Conservation (phyloP, 1,140 invertebrate species). For the Dendroctonus ponderosae region DNA sequence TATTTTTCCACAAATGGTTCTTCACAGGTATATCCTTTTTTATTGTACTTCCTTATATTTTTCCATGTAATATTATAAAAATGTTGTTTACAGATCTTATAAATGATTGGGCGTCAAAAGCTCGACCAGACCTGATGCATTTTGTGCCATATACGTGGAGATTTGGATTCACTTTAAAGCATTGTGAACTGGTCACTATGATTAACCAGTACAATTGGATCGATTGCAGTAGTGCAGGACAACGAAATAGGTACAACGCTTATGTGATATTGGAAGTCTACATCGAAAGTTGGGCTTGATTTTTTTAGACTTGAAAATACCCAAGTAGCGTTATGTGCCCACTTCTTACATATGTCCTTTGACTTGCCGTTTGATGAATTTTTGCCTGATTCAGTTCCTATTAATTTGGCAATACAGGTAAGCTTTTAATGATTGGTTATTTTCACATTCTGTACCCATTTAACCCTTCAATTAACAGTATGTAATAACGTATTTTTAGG, state of each 20-base stretch:
- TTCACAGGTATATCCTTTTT: slow-evolving; percentile 68
- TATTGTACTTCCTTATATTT: background rate
- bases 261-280: background rate
- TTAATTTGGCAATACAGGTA: slow-evolving; percentile 90
- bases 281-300: slow-evolving; percentile 6
- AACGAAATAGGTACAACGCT: slow-evolving; percentile 50
- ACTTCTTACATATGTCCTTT: slow-evolving; percentile 89
- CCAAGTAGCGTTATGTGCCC: slow-evolving; percentile 90
- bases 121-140: slow-evolving; percentile 84
- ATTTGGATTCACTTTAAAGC: slow-evolving; percentile 86
- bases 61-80: background rate
- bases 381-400: slow-evolving; percentile 78
- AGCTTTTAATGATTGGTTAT: background rate
- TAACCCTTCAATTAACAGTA: no score
- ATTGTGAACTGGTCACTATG: slow-evolving; percentile 92
- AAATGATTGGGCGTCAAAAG: slow-evolving; percentile 93
- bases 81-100: slow-evolving; percentile 69
- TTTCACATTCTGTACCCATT: slow-evolving; percentile 5
- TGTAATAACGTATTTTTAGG: background rate
- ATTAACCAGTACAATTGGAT: slow-evolving; percentile 99
- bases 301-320: slow-evolving; percentile 70
- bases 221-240: slow-evolving; percentile 91
- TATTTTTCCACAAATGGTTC: slow-evolving; percentile 93
- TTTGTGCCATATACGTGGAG: slow-evolving; percentile 98
- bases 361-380: slow-evolving; percentile 91